Base-by-base conservation (phyloP, 2,888 invertebrate species). In the Lochmaea capreae region DNA sequence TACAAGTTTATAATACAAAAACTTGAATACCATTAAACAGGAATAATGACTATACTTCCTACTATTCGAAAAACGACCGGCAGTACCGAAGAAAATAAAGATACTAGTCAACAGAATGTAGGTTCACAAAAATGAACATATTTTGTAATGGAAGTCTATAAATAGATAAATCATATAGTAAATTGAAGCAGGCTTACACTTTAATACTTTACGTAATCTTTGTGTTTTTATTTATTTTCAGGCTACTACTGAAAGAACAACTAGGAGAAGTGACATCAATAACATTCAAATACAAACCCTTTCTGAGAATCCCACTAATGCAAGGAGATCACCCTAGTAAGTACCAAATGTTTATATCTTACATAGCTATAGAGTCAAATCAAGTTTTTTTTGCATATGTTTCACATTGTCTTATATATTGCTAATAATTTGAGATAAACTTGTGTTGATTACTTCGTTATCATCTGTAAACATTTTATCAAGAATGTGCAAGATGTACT, bases 1-100 rank as follows among this genome's bases (percentile, higher is more conserved):
- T 63, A 46, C 22, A 10, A 46, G 43, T 54, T 57, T 43, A 61
- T 8, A 16, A 26, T 33, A 46, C 18, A 62, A 46, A 67, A 63
- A 46, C 39, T 54, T 8, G 54, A 14, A 33, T 52, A 72, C 43
- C 33, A 42, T 39, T 73, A 58, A 61, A n/a, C 57, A 26, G 26
- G n/a, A 69, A 73, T 54, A 74, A 87, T 87, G 87, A 87, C 87
- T 62, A 87, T 87, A 81, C 81, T 87, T 77, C 87, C 87, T 75
- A 79, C 87, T 58, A 87, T 87, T 79, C 82, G 87, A 72, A 80
- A 86, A 74, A 78, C 83, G 26, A 80, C 81, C 22, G 76, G 73
- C 39, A 82, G 81, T 74, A 77, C 83, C 68, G 87, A 87, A 78
- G 86, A 87, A 80, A 85, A 82, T 75, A 84, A 80, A 62, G 87